Conservation (phyloP, 2,113 vertebrate species). For the Hemichromis elongatus region DNA sequence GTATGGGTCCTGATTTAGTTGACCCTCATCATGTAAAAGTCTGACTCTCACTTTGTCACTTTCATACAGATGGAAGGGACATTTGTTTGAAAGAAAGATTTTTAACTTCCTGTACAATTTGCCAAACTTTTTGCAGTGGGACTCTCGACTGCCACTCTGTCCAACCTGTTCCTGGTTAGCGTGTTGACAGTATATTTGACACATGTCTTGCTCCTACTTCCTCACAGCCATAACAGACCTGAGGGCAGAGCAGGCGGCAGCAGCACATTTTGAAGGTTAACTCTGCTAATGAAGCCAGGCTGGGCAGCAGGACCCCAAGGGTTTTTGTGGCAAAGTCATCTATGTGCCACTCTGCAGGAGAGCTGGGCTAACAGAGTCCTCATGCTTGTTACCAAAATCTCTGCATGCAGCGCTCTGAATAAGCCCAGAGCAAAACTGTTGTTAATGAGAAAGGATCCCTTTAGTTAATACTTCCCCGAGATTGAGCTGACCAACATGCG, state of each 20-base stretch:
- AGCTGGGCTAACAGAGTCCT: slow-evolving; percentile 29
- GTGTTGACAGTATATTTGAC: slow-evolving; percentile 53
- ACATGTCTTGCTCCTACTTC: slow-evolving; percentile 54
- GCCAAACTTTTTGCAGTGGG: slow-evolving; percentile 22
- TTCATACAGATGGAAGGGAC: background rate
- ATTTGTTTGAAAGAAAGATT: slow-evolving; percentile 18
- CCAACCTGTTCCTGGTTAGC: slow-evolving; percentile 59
- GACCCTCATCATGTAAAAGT: background rate
- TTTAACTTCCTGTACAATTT: slow-evolving; percentile 17
- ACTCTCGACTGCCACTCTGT: slow-evolving; percentile 24
- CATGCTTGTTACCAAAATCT: slow-evolving; percentile 36
- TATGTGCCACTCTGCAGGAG: slow-evolving; percentile 51
- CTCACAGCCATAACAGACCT: slow-evolving; percentile 65
- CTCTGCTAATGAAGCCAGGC: slow-evolving; percentile 61
- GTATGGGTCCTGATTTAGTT: background rate
- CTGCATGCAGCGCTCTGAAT: slow-evolving; percentile 14
- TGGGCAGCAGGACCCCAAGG: slow-evolving; percentile 27
- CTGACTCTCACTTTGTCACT: background rate
- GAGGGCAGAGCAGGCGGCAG: slow-evolving; percentile 45
- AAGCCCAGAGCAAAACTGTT: slow-evolving; percentile 8
- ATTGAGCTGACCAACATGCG: background rate
- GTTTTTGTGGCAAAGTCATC: slow-evolving; percentile 27
- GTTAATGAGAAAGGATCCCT: slow-evolving; percentile 26
- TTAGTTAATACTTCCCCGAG: background rate
- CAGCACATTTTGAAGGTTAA: slow-evolving; percentile 53